Conservation (phyloP, 2,113 vertebrate genomes). For the Scopus umbretta region DNA sequence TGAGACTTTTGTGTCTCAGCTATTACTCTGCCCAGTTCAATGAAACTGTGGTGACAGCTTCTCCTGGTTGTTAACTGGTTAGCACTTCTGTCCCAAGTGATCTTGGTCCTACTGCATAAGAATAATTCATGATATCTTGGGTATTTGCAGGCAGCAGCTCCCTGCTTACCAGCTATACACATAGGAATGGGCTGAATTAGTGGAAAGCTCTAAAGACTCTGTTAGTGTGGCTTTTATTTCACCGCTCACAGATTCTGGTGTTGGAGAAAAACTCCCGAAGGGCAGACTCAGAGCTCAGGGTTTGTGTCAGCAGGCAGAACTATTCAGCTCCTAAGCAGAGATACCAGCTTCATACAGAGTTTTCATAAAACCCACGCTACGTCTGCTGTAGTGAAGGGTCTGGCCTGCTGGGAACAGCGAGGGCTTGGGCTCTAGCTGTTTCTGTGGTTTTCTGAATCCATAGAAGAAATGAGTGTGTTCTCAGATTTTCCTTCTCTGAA, state of each 20-base stretch:
- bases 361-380: neutral
- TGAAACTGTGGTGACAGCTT: neutral
- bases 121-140: neutral
- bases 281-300: neutral
- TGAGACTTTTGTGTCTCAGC: neutral
- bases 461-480: slow-evolving; percentile 32
- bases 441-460: slow-evolving; percentile 14
- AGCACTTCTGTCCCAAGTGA: neutral
- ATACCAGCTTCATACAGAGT: neutral
- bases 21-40: neutral
- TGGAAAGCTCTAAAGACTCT: neutral
- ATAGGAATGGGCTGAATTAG: neutral
- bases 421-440: neutral
- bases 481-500: slow-evolving; percentile 35
- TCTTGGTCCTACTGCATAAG: neutral
- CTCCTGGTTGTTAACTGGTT: neutral
- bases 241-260: neutral
- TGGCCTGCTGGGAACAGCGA: neutral
- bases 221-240: neutral
- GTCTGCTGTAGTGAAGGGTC: neutral
- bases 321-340: neutral
- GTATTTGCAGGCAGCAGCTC: neutral
- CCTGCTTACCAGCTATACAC: neutral
- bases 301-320: neutral
- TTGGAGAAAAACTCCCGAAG: neutral